Evolutionary conservation across 2,113 vertebrate genomes (phyloP).

Genomic region (Phycodurus eques): DNA sequence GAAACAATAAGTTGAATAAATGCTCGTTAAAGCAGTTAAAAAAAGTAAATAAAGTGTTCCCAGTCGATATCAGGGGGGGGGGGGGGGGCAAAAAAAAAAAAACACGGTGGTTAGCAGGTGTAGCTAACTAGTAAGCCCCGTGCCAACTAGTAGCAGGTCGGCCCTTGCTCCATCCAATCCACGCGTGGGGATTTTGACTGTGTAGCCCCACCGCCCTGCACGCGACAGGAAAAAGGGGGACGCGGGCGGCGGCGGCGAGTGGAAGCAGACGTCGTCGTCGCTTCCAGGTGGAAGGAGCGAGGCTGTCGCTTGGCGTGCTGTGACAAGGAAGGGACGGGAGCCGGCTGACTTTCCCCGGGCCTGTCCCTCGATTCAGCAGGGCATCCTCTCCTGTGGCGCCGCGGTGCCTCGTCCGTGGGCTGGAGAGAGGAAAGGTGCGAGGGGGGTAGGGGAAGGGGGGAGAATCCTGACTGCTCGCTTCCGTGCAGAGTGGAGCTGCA

Average conservation of each 20-base stretch:
- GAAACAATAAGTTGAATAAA: conserved; percentile 41
- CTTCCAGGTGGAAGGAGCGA: conserved; percentile 31
- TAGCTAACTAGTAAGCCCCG: conserved; percentile 60
- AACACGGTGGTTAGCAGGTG: conserved; percentile 55
- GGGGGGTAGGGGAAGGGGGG: conserved; percentile 30
- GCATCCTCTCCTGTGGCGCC: conserved; percentile 73
- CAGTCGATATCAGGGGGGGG: not conserved
- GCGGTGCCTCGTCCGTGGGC: conserved; percentile 84
- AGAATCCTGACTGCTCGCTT: conserved; percentile 56
- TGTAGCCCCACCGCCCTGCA: conserved; percentile 51
- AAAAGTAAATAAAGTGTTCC: not conserved
- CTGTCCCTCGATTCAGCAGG: conserved; percentile 80
- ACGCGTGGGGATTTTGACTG: conserved; percentile 59
- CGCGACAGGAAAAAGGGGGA: conserved; percentile 4
- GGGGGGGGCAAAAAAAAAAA: not conserved
- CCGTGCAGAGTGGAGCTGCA: conserved; percentile 27
- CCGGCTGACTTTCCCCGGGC: conserved; percentile 75
- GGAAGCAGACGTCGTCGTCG: conserved; percentile 47
- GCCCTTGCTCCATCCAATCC: conserved; percentile 70
- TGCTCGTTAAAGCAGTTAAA: conserved; percentile 20
- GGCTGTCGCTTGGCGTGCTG: conserved; percentile 40
- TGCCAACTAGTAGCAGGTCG: conserved; percentile 61
- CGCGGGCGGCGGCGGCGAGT: conserved; percentile 17
- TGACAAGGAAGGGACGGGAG: conserved; percentile 57
- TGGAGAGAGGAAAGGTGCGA: conserved; percentile 45